phyloP scores from a whole-genome alignment of 2,113 vertebrate species.

The Catharus minimus region DNA sequence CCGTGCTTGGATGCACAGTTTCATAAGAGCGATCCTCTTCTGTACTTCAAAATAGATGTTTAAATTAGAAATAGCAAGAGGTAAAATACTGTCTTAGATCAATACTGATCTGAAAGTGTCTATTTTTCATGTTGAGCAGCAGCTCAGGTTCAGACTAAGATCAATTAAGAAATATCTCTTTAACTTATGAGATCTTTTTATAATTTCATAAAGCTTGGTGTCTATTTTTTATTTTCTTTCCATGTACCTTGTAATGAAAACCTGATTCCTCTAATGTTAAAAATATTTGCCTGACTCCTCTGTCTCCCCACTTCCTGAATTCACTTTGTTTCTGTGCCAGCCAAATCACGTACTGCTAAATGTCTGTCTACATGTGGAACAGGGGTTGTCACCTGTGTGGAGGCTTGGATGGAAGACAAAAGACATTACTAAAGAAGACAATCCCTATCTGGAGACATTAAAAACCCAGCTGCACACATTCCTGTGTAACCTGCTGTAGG shows the following conservation, averaged over 20 bases:
- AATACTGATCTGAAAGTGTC: background rate
- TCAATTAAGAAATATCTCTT: background rate
- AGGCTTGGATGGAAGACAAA: background rate
- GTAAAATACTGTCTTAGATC: background rate
- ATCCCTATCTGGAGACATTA: background rate
- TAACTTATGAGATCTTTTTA: background rate
- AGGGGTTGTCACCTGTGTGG: background rate
- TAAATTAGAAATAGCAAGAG: background rate
- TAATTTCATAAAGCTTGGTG: background rate
- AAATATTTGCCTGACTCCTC: background rate
- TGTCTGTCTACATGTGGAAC: background rate
- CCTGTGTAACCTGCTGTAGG: background rate
- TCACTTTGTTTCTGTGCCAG: background rate
- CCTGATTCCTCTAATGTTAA: background rate
- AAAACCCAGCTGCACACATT: background rate
- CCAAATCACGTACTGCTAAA: background rate
- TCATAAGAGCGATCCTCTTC: background rate
- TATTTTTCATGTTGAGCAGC: background rate
- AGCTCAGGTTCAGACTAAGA: background rate
- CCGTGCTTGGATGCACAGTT: background rate
- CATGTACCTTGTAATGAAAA: background rate
- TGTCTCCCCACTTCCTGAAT: background rate
- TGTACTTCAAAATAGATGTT: background rate
- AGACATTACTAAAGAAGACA: background rate
- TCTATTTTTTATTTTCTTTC: background rate